These are phyloP conservation scores for Peucedramus taeniatus DNA, from an alignment of 2,113 vertebrate species.

Conservation along the genomic window DNA sequence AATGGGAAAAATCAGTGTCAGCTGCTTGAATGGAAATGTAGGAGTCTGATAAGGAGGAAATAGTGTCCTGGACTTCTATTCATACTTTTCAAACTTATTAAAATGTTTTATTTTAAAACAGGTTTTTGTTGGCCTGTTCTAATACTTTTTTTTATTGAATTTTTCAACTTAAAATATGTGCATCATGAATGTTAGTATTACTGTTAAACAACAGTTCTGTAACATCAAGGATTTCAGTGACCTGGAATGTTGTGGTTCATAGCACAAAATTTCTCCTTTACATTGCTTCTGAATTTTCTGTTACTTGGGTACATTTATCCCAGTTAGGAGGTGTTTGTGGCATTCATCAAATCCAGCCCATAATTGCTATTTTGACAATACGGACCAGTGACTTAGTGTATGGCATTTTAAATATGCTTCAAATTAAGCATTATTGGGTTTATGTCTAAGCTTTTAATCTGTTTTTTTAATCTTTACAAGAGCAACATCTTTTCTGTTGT, in stretches of 20 bases:
- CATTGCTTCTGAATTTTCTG: background rate
- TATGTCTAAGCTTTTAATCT: background rate
- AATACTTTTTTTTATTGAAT: background rate
- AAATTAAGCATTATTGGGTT: background rate
- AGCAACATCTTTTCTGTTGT: background rate
- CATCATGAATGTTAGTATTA: background rate
- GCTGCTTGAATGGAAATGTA: constrained; percentile 64
- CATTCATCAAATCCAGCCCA: background rate
- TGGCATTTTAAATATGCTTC: background rate
- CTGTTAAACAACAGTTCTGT: background rate
- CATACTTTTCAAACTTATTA: background rate
- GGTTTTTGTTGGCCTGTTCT: background rate
- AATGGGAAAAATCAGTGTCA: constrained; percentile 70
- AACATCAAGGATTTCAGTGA: background rate
- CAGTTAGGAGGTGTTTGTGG: background rate
- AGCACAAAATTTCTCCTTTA: background rate
- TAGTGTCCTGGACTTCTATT: constrained; percentile 41
- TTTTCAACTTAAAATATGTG: background rate
- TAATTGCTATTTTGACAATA: background rate
- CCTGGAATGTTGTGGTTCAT: background rate
- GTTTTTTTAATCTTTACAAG: background rate
- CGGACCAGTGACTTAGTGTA: background rate
- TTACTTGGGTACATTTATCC: background rate
- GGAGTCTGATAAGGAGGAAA: constrained; percentile 65
- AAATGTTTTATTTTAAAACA: constrained; percentile 31